Evolutionary conservation across 2,113 vertebrate species (phyloP), one percentile per base, ranked within the genome.

Genomic region (Trematocara variabile): DNA sequence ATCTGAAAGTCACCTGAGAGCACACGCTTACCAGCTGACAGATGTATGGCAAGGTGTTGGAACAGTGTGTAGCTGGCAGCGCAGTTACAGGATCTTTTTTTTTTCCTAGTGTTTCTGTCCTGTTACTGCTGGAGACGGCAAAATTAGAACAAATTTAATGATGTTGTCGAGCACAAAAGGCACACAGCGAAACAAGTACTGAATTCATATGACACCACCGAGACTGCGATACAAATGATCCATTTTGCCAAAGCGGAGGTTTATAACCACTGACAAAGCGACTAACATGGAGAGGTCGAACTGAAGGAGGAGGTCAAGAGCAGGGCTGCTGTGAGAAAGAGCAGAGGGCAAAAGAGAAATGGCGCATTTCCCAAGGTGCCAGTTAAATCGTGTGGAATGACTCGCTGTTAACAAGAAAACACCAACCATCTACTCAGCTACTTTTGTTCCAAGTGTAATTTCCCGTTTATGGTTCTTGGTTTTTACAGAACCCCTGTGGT

Each of bases 311-410:
- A 20, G 44, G 50, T 6, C 60, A 70, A 48, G 41, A 5, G 58
- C 22, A n/a, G 8, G n/a, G 14, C 11, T 25, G 50, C 30, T 65
- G 12, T 56, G 50, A 81, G 33, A 81, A 83, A 55, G 18, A 37
- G 53, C 46, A 55, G 25, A 81, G 50, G 58, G 60, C 41, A 52
- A 70, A 70, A 70, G 2, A 25, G 41, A 22, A 80, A 68, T 33
- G 58, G 33, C 7, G 30, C 75, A 46, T 83, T 77, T 77, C 22
- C 87, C 50, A 41, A 70, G 77, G 63, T 79, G 22, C 20, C 60
- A 20, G 79, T 93, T 93, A 93, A 91, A 95, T 94, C 54, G 91
- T 79, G 53, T 89, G 80, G 83, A 94, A 94, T 94, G 73, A 34
- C 81, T 89, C 52, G 54, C 70, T 88, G 70, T 92, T 87, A 83